These are phyloP conservation scores for Chionomys nivalis DNA, from an alignment of 2,113 vertebrate species.

Conservation along the genomic window DNA sequence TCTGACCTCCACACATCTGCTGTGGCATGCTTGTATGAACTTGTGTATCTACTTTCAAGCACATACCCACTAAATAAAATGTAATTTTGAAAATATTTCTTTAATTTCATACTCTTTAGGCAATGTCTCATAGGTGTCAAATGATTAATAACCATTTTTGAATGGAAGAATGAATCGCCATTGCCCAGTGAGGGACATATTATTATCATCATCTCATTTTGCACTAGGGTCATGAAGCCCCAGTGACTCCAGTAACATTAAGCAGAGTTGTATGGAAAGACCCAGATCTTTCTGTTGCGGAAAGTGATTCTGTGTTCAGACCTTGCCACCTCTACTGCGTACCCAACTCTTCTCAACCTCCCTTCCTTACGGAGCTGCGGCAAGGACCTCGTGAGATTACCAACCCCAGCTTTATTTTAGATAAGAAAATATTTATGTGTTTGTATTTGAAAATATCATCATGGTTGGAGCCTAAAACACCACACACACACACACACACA, in stretches of 20 bases:
- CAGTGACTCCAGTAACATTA: rapidly evolving
- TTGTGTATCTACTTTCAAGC: not conserved
- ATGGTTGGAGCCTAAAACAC: not conserved
- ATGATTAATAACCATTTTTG: not conserved
- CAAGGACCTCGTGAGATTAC: not conserved
- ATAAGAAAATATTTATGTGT: not conserved
- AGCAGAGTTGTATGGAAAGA: not conserved
- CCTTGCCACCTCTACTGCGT: not conserved
- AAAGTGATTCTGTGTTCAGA: not conserved
- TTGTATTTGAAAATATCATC: not conserved
- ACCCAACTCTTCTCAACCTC: not conserved
- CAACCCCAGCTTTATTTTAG: not conserved
- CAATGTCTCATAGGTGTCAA: rapidly evolving
- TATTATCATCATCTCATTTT: not conserved
- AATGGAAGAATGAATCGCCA: not conserved
- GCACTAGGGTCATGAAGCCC: not conserved
- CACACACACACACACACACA: no score
- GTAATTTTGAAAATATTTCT: not conserved
- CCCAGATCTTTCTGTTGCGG: not conserved
- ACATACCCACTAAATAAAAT: not conserved
- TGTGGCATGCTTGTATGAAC: no score
- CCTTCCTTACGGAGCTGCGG: not conserved
- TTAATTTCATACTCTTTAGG: not conserved
- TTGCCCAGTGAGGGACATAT: rapidly evolving
- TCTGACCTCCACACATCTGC: not conserved